Evolutionary conservation across 2,797 vertebrate species (phyloP), one percentile per base, ranked within the genome.

Genomic region (Falco naumanni): DNA sequence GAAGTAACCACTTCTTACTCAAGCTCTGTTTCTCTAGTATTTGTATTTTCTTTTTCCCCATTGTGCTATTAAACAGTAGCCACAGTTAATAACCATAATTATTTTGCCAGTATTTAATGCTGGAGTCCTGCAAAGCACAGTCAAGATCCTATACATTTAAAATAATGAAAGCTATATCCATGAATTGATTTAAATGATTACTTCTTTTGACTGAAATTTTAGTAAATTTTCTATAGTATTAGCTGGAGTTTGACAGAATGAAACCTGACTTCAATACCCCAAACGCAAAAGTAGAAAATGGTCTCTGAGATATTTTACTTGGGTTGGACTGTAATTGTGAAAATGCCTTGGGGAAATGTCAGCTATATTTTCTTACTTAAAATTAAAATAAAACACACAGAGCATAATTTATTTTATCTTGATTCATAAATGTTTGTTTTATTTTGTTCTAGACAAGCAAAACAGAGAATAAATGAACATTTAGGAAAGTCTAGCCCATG

Each of bases 201-300:
- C 66, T 60, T 65, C 0, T 87, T 94, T 68, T 39, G 3, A 65
- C 28, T 53, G n/a, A 78, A 86, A 45, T 68, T 39, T 86, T 77
- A 45, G 15, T 25, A 56, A 5, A 33, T 80, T 82, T 66, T 72
- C 51, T 53, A 8, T 28, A 24, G 16, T 4, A 6, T 16, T 43
- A 51, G 59, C 56, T 80, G 54, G 3, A 63, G 26, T 47, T 34
- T 43, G 74, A 26, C 6, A n/a, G 18, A 41, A 54, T 47, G 60
- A 84, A 87, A 34, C 16, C 2, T 76, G 1, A 80, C 21, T 83
- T 69, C 41, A 69, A 11, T 64, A 68, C 1, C 4, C 21, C 56
- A 65, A 87, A 76, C 7, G 60, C 0, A 0, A 41, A 12, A 70
- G 10, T 13, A n/a, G 16, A 47, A 34, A 83, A 81, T 0, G 2